These are phyloP conservation scores for Cynaeus angustus DNA, from an alignment of 2,888 invertebrate genomes.

Conservation along the genomic window DNA sequence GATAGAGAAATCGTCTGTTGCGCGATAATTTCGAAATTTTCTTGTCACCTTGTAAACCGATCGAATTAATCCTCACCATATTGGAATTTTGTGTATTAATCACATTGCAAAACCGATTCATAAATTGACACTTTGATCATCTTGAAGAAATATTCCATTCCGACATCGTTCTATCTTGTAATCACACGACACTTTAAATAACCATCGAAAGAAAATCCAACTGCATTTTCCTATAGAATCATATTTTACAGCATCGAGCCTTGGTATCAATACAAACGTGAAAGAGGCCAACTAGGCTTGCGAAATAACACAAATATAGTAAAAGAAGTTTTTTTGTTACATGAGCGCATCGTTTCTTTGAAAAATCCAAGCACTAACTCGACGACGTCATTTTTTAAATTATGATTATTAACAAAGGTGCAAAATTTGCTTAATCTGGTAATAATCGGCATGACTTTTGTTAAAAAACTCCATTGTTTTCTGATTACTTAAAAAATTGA, in stretches of 20 bases:
- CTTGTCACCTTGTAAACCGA: slow-evolving; percentile 37
- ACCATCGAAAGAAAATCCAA: slow-evolving; percentile 7
- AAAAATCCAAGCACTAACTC: slow-evolving; percentile 11
- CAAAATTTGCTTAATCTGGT: slow-evolving; percentile 20
- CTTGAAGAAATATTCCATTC: slow-evolving; percentile 23
- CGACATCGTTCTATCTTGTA: slow-evolving; percentile 7
- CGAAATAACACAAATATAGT: slow-evolving; percentile 44
- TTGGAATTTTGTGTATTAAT: slow-evolving; percentile 38
- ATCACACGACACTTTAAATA: slow-evolving; percentile 29
- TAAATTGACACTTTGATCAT: slow-evolving; percentile 25
- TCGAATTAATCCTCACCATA: slow-evolving; percentile 19
- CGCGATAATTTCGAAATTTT: slow-evolving; percentile 35
- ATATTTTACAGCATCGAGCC: slow-evolving; percentile 23
- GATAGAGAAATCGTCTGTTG: slow-evolving; percentile 35
- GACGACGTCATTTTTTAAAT: slow-evolving; percentile 5
- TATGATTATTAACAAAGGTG: slow-evolving; percentile 12
- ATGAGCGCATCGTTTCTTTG: slow-evolving; percentile 1
- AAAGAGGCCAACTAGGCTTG: slow-evolving; percentile 45
- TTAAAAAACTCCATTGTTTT: slow-evolving; percentile 27
- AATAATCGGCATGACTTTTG: slow-evolving; percentile 14
- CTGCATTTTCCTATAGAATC: slow-evolving; percentile 21
- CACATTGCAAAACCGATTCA: slow-evolving; percentile 34
- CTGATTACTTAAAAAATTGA: slow-evolving; percentile 25
- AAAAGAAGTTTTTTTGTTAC: slow-evolving; percentile 29
- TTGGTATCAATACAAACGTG: slow-evolving; percentile 44